Conservation (phyloP, 30 jellyfish, hydroid and myxozoan species). For the Hydractinia symbiolongicarpus region DNA sequence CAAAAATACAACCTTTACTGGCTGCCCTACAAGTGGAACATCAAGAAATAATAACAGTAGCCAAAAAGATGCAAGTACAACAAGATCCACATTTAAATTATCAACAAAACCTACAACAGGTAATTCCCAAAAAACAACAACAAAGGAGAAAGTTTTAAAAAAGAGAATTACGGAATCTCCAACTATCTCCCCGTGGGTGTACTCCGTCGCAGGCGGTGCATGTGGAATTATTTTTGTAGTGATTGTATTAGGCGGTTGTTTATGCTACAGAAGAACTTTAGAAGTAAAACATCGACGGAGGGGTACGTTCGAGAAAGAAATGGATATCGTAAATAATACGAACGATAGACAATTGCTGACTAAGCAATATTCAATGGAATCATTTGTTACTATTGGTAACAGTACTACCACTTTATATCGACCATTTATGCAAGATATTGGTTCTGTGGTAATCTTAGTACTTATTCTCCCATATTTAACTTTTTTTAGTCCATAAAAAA, state of each 20-base stretch:
- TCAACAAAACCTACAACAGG: not conserved
- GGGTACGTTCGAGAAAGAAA: slow-evolving; percentile 30
- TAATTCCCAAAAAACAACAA: not conserved
- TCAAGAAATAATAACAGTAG: no score
- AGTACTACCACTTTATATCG: not conserved
- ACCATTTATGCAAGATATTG: slow-evolving; percentile 9
- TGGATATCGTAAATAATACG: slow-evolving; percentile 6
- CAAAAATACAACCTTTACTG: not conserved
- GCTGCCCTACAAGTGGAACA: slow-evolving; percentile 12
- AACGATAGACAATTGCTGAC: not conserved
- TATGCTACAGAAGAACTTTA: slow-evolving; percentile 44
- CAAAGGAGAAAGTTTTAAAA: slow-evolving; percentile 2
- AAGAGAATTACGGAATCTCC: not conserved
- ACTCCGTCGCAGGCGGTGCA: slow-evolving; percentile 59
- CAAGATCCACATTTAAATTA: not conserved
- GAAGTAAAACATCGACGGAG: not conserved
- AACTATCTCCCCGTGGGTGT: slow-evolving; percentile 51
- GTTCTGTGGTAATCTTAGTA: slow-evolving; percentile 13
- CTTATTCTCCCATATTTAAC: not conserved
- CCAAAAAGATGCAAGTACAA: no score
- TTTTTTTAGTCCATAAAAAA: not conserved
- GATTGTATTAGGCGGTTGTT: slow-evolving; percentile 44
- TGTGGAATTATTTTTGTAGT: slow-evolving; percentile 57
- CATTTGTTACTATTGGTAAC: slow-evolving; percentile 8
- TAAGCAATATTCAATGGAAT: slow-evolving; percentile 4